Base-by-base conservation (phyloP, 1,140 invertebrate genomes). In the Cheumatopsyche charites region DNA sequence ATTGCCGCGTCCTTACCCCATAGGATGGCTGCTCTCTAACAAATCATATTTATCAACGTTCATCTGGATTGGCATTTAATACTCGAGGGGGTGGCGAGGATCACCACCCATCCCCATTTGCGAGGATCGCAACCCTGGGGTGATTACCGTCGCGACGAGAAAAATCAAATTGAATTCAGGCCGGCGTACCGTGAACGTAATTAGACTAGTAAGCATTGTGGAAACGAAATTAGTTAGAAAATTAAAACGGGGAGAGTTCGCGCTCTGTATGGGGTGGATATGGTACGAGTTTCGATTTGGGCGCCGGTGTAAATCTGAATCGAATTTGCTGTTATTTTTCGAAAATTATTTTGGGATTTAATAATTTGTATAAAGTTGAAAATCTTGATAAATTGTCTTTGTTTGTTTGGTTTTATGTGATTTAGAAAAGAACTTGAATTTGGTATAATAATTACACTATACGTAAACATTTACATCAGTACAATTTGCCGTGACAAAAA, bases 1-100 rank as follows among this genome's bases (percentile, higher is more conserved):
- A 21, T 5, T 43, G 9, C 17, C 66, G 7, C 66, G 67, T 23
- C 49, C 42, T 71, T 61, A 19, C 19, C 19, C 21, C 21, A 25
- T 25, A 19, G 55, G 17, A 23, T 21, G 17, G 17, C 21, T n/a
- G 23, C 52, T 52, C 26, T 13, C 66, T 67, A 71, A 71, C 68
- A 73, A 73, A 75, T 75, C 71, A 75, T 75, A 75, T 75, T 75
- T 73, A 75, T 75, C 74, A 75, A 72, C 67, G 65, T 75, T 72
- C 69, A 71, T 75, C 70, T 67, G 68, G 74, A 75, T 73, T 75
- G 74, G 71, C 74, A 75, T 73, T 73, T 72, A 71, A 73, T 72
- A 67, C 29, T n/a, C 62, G 67, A 55, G 42, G 55, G 55, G 55
- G 55, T 26, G 55, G 21, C 12, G 55, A 58, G 23, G 23, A 58